phyloP scores from a whole-genome alignment of 2,888 invertebrate genomes.

The Catonia carolina region DNA sequence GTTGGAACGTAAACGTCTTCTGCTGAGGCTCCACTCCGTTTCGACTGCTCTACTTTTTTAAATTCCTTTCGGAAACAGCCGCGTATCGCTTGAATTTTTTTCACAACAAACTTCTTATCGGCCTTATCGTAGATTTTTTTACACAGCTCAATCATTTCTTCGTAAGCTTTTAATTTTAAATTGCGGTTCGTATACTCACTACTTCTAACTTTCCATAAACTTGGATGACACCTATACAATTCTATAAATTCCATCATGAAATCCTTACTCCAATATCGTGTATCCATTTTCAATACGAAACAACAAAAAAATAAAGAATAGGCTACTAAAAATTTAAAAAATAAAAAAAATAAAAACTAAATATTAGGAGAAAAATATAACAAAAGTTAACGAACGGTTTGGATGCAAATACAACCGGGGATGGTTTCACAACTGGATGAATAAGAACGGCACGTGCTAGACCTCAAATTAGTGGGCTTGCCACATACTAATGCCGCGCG shows the following conservation, averaged over 20 bases:
- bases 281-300: no score
- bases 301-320: no score
- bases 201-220: constrained; percentile 19
- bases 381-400: no score
- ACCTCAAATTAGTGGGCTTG: no score
- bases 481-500: no score
- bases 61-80: constrained; percentile 11
- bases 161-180: constrained; percentile 1
- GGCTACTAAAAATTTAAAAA: no score
- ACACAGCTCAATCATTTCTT: neutral
- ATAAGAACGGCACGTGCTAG: no score
- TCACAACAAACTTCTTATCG: constrained; percentile 6
- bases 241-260: constrained; percentile 17
- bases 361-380: no score
- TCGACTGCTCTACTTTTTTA: constrained; percentile 4
- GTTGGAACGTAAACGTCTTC: constrained; percentile 3
- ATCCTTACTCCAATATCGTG: neutral
- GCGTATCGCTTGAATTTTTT: constrained; percentile 10
- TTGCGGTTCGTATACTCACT: constrained; percentile 1
- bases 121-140: constrained; percentile 6
- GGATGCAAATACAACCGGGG: no score
- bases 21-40: constrained; percentile 1
- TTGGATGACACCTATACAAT: constrained; percentile 5
- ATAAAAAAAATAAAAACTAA: no score
- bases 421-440: no score